Base-by-base conservation (phyloP, 37 sponge, comb jelly and placozoan genomes). In the Cliona cf. orientalis region DNA sequence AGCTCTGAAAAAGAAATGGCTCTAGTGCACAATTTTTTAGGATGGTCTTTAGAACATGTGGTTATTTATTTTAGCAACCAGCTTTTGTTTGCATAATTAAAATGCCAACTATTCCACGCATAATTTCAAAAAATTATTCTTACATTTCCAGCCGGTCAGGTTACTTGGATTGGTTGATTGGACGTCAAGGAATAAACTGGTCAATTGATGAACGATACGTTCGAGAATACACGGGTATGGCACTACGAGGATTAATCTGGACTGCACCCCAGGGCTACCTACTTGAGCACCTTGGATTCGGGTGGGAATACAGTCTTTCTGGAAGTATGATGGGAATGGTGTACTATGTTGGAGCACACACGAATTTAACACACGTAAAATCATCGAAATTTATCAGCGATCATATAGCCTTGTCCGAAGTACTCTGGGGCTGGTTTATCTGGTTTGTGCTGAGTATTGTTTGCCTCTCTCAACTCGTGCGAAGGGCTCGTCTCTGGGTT, bases 201-300 rank as follows among this genome's bases (percentile, higher is more conserved):
- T 78, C 87, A 0, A 14, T 33, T 38, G n/a, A 37, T 32, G 58
- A 74, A 5, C 66, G 91, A 29, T 81, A 83, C 44, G 17, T 86
- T 22, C 76, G 93, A 25, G 93, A 95, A 23, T 89, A 78, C 66
- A 46, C 92, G 1, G 96, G 92, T 22, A 95, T 95, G 90, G 81
- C 90, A 40, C 85, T 95, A 64, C 42, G 93, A 32, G 96, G 96
- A 32, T 60, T 95, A 6, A 64, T 74, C 6, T 92, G 93, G 90
- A 95, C 96, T 0, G 83, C 78, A 29, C 96, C 96, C n/a, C 65
- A 84, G 17, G 96, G 96, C 19, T 95, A 95, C 57, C 57, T 82
- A 26, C 90, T 95, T 1, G 80, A 89, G 42, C 72, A 67, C 34
- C 55, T 95, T 41, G 93, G 87, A 0, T 95, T 88, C 43, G 96